Evolutionary conservation across 2,888 invertebrate genomes (phyloP), one percentile per base, ranked within the genome.

Genomic region (Malachius bipustulatus): DNA sequence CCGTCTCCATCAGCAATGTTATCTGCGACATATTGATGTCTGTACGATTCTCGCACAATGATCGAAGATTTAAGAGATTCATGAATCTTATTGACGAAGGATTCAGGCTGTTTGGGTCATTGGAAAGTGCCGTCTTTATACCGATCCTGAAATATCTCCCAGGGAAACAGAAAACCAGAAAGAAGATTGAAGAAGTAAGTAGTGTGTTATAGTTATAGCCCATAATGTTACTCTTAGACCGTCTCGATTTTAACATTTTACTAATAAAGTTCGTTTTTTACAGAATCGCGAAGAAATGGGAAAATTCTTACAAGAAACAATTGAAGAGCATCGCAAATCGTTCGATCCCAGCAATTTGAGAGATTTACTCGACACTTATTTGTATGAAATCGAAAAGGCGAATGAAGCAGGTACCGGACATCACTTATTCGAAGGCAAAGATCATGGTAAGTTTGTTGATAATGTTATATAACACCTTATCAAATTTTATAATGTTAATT

Each of bases 11-110:
- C 46, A 85, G 84, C 54, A 91, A 91, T 62, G 88, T 91, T 3
- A 89, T 91, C 47, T 89, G 90, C 61, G 82, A 83, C 43, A 75
- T 90, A 48, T 75, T 89, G 52, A 90, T 91, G 90, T 83, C 85
- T 16, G 78, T 84, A 3, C 71, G 87, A 27, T 91, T 89, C 62
- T 73, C 76, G 37, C 74, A 78, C 46, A 78, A 82, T 34, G 88
- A 89, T 56, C 64, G 65, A 3, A 71, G 79, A 34, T 90, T 90
- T 62, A 69, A 72, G 34, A 71, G 84, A 36, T 82, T 89, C 52
- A 87, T 85, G 71, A 66, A 71, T 44, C 69, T 89, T n/a, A 87
- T 90, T 51, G 88, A 89, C 53, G 90, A 91, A 63, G 91, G 91
- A 16, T 90, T 91, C 75, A 71, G 75, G 37, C 68, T 90, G 1